Percentiles rank a stretch among this genome's conserved stretches.
Conservation (phyloP, 2,113 vertebrate species). For the Oryzias javanicus region DNA sequence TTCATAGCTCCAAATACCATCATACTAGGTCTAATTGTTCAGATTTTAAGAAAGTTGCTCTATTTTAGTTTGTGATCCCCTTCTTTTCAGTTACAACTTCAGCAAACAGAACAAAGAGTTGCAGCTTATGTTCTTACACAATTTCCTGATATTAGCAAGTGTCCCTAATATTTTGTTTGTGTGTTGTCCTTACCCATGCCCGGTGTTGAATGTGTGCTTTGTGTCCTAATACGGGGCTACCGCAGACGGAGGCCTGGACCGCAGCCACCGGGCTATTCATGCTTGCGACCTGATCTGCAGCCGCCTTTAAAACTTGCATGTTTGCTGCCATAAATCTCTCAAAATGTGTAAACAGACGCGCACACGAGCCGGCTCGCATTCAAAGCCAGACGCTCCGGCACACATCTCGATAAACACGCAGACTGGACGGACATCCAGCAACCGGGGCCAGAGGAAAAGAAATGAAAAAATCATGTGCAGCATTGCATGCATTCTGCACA, state of each 20-base stretch:
- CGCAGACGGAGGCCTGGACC: conserved; percentile 53
- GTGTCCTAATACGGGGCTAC: conserved; percentile 62
- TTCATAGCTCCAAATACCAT: no score
- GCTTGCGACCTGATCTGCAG: conserved; percentile 65
- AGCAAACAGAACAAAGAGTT: conserved; percentile 1
- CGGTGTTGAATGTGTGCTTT: conserved; percentile 52
- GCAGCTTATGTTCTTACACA: conserved; percentile 14
- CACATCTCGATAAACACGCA: conserved; percentile 20
- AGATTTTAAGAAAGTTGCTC: no score
- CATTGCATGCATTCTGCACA: conserved; percentile 54
- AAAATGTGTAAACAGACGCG: conserved; percentile 53
- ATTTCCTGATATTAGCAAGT: conserved; percentile 3
- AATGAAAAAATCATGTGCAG: conserved; percentile 50
- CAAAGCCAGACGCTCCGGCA: conserved; percentile 19
- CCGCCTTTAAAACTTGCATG: conserved; percentile 61
- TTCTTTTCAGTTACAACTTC: background rate
- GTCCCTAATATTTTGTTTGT: conserved; percentile 46
- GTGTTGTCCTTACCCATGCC: conserved; percentile 27
- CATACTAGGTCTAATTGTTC: no score
- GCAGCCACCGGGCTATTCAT: conserved; percentile 62
- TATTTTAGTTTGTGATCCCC: no score
- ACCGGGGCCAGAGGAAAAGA: conserved; percentile 63
- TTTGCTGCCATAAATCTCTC: conserved; percentile 59
- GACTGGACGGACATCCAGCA: conserved; percentile 46
- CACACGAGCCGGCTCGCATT: conserved; percentile 11